Conservation (phyloP, 37 sponge, comb jelly and placozoan genomes). For the Cliona cf. orientalis region DNA sequence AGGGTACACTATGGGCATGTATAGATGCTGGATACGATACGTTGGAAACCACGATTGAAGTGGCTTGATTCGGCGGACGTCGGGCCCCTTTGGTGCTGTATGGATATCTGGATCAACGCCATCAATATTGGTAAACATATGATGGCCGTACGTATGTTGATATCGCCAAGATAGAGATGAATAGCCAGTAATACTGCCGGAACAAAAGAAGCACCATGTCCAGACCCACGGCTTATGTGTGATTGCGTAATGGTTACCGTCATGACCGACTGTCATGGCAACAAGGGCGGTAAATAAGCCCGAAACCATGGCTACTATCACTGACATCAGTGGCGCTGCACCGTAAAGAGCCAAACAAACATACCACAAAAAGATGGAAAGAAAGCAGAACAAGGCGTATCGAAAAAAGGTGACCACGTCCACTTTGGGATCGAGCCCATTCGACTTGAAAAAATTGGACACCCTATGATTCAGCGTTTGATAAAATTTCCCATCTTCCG, state of each 20-base stretch:
- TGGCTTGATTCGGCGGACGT: conserved; percentile 32
- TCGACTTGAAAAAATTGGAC: conserved; percentile 21
- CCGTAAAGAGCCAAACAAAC: neutral
- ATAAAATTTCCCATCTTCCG: conserved; percentile 31
- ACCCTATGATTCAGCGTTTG: conserved; percentile 18
- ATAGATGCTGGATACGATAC: conserved; percentile 53
- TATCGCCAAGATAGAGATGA: conserved; percentile 8
- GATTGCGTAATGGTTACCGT: conserved; percentile 32
- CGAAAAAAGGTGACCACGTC: neutral
- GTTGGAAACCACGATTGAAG: conserved; percentile 37
- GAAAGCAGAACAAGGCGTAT: neutral
- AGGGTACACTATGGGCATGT: conserved; percentile 43
- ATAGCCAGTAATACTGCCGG: neutral
- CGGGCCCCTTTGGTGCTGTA: conserved; percentile 15
- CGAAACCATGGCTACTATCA: neutral
- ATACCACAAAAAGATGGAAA: neutral
- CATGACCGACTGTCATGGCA: conserved; percentile 20
- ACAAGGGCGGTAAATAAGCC: conserved; percentile 29
- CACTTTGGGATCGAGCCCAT: conserved; percentile 24
- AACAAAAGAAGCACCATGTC: neutral
- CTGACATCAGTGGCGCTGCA: too few relatives aligned
- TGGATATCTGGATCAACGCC: conserved; percentile 61
- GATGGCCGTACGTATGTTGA: conserved; percentile 58
- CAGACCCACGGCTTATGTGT: conserved; percentile 47
- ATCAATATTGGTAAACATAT: conserved; percentile 46